Conservation (phyloP, 2,113 vertebrate genomes). For the Actenoides lindsayi region DNA sequence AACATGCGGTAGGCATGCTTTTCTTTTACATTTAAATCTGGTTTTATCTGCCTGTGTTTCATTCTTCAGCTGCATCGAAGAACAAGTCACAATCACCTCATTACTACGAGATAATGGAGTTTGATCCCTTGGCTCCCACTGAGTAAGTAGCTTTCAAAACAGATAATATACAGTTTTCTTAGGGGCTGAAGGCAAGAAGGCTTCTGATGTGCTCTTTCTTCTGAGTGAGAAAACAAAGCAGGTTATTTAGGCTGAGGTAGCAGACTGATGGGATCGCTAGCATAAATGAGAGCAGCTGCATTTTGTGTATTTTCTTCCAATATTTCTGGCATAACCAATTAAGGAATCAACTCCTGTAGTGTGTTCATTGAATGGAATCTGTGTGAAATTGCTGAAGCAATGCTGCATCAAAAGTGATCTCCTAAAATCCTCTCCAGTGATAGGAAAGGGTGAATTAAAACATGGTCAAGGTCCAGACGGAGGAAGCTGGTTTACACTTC, state of each 20-base stretch:
- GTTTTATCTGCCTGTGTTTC: neutral
- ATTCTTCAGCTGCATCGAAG: constrained; percentile 52
- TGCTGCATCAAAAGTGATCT: neutral
- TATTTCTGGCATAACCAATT: neutral
- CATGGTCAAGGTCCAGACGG: neutral
- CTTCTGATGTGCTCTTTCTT: neutral
- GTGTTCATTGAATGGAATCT: neutral
- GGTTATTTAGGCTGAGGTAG: neutral
- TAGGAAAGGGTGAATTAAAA: neutral
- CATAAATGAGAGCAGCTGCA: neutral
- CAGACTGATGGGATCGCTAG: neutral
- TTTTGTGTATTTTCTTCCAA: neutral
- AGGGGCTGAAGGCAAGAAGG: neutral
- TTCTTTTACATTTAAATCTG: neutral
- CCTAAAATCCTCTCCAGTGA: neutral
- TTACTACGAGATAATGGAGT: constrained; percentile 82
- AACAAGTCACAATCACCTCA: constrained; percentile 57
- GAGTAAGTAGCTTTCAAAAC: constrained; percentile 76
- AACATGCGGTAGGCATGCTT: neutral
- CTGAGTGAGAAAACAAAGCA: neutral
- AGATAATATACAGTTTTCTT: neutral
- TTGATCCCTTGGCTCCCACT: constrained; percentile 79
- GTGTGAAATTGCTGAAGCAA: neutral
- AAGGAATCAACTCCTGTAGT: neutral
- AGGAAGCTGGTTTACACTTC: neutral